phyloP scores from a whole-genome alignment of 2,797 vertebrate species.

The Parauchenoglanis punctatus region DNA sequence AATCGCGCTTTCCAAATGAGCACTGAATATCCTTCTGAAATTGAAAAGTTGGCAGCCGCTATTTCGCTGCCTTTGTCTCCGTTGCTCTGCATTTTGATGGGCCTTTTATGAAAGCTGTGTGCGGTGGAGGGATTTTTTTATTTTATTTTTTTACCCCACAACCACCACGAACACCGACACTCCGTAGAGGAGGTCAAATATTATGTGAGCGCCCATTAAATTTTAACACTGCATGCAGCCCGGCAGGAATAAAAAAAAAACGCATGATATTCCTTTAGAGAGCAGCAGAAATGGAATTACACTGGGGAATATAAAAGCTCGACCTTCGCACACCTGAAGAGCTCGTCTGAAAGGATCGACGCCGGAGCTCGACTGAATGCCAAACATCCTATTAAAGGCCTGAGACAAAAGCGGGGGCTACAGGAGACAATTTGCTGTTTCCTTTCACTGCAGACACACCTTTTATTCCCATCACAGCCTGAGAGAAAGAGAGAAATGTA shows the following conservation, averaged over 20 bases:
- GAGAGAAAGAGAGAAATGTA: constrained; percentile 13
- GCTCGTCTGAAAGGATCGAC: constrained; percentile 47
- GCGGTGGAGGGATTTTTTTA: not conserved
- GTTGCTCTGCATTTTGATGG: constrained; percentile 42
- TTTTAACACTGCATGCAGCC: constrained; percentile 35
- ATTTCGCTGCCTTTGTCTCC: constrained; percentile 15
- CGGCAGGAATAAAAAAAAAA: constrained; percentile 33
- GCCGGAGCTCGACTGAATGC: constrained; percentile 56
- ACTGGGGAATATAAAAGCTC: constrained; percentile 52
- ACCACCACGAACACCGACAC: constrained; percentile 22
- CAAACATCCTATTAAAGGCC: constrained; percentile 55
- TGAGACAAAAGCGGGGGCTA: constrained; percentile 61
- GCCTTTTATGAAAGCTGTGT: constrained; percentile 36
- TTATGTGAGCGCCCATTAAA: constrained; percentile 55
- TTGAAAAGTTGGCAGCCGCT: constrained; percentile 49
- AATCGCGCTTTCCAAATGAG: constrained; percentile 57
- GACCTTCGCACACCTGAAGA: constrained; percentile 59
- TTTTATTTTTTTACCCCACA: not conserved
- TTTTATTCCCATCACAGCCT: constrained; percentile 27
- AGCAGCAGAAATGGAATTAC: constrained; percentile 48
- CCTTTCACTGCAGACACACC: constrained; percentile 11
- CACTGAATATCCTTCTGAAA: constrained; percentile 59
- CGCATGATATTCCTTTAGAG: constrained; percentile 35
- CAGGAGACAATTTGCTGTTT: constrained; percentile 56
- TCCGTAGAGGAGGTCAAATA: constrained; percentile 47